A percentile compares a stretch with the other conserved stretches of the same genome.
These are phyloP conservation scores for Glyptemys insculpta DNA, from an alignment of 2,797 vertebrate species.

Conservation along the genomic window DNA sequence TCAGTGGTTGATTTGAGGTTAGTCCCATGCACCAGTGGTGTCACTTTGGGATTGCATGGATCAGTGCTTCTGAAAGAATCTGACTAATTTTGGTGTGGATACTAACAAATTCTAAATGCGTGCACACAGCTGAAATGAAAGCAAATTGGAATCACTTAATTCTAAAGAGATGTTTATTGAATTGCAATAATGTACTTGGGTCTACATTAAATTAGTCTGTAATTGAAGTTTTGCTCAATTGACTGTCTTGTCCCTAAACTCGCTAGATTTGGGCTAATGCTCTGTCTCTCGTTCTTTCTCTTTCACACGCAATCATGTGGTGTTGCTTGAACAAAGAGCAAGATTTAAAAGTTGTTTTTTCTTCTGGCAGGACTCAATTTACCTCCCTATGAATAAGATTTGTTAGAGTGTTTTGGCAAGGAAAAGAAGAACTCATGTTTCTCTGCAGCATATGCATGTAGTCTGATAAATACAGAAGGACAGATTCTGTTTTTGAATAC, in stretches of 20 bases:
- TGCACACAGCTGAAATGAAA: slow-evolving; percentile 40
- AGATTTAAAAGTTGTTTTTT: neutral
- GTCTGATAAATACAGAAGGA: neutral
- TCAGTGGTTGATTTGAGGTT: slow-evolving; percentile 10
- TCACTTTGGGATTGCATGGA: neutral
- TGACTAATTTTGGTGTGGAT: slow-evolving; percentile 26
- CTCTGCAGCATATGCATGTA: neutral
- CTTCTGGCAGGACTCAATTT: neutral
- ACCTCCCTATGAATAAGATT: neutral
- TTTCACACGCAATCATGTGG: neutral
- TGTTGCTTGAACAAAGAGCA: slow-evolving; percentile 1
- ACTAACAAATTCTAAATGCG: slow-evolving; percentile 49
- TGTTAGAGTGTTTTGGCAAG: neutral
- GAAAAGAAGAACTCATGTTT: neutral
- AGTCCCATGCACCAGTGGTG: neutral
- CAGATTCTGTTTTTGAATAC: slow-evolving; percentile 9
- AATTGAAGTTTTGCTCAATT: slow-evolving; percentile 68
- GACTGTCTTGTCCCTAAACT: slow-evolving; percentile 31
- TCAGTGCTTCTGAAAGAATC: neutral
- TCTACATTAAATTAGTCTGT: slow-evolving; percentile 71
- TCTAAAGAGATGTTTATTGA: slow-evolving; percentile 76
- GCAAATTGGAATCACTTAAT: slow-evolving; percentile 72
- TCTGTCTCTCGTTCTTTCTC: neutral
- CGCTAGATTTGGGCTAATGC: slow-evolving; percentile 51
- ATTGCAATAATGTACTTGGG: slow-evolving; percentile 66